Evolutionary conservation across 2,888 invertebrate species (phyloP).

Genomic region (Phragmatobia fuliginosa): DNA sequence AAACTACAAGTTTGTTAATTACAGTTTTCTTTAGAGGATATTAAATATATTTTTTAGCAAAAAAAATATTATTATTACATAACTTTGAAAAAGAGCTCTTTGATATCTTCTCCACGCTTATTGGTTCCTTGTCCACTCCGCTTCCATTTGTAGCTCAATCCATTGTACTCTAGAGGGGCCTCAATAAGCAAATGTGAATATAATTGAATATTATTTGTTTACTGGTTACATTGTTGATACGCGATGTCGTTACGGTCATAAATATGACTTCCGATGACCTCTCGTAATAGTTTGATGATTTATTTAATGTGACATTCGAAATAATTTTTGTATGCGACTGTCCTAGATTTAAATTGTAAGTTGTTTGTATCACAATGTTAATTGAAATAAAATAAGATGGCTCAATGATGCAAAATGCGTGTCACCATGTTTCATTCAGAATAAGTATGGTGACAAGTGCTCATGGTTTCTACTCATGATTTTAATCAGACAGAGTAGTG

Average conservation of each 20-base stretch:
- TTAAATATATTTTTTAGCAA: too few relatives aligned
- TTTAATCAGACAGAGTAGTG: too few relatives aligned
- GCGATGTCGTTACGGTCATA: constrained; percentile 23
- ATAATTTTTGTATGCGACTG: neutral
- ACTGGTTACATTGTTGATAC: constrained; percentile 34
- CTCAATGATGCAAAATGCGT: too few relatives aligned
- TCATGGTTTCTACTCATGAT: too few relatives aligned
- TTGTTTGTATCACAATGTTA: neutral
- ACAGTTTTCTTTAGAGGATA: neutral
- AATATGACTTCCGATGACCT: constrained; percentile 18
- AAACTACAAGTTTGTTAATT: neutral
- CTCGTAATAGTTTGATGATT: constrained; percentile 15
- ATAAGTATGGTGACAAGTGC: too few relatives aligned
- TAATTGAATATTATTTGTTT: constrained; percentile 68
- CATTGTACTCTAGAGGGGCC: constrained; percentile 71
- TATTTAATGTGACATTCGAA: constrained; percentile 4
- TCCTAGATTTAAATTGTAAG: neutral
- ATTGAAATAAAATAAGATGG: too few relatives aligned
- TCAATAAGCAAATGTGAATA: constrained; percentile 78
- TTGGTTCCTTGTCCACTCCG: constrained; percentile 31
- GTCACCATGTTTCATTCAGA: too few relatives aligned
- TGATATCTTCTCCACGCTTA: constrained; percentile 41
- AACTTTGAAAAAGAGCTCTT: neutral
- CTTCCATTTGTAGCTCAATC: constrained; percentile 63
- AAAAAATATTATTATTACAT: neutral